A percentile compares a stretch with the other conserved stretches of the same genome.
Evolutionary conservation across 30 jellyfish, hydroid and myxozoan genomes (phyloP).

Genomic region (Calvadosia cruxmelitensis): DNA sequence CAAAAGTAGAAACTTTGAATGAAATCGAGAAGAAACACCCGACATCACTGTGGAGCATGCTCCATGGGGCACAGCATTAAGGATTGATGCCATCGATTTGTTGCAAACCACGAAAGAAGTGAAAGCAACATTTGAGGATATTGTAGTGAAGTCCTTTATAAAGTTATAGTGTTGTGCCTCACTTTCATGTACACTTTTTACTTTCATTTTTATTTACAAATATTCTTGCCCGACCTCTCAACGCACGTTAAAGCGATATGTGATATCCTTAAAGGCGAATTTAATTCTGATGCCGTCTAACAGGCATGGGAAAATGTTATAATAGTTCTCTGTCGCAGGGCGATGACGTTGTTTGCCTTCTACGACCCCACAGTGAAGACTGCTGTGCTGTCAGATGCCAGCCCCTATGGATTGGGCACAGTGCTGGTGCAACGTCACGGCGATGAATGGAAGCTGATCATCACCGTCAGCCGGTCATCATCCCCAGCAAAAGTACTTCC

Average conservation of each 20-base stretch:
- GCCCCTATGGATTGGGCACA: background rate
- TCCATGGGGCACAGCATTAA: conserved; percentile 9
- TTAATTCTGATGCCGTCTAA: background rate
- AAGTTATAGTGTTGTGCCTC: too few relatives aligned
- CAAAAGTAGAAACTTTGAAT: conserved; percentile 5
- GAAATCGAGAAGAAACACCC: conserved; percentile 8
- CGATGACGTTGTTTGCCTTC: background rate
- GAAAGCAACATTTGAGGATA: too few relatives aligned
- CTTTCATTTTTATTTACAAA: background rate
- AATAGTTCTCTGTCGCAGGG: background rate
- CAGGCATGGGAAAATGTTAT: background rate
- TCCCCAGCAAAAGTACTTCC: background rate
- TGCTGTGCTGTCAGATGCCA: background rate
- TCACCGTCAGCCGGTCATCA: background rate
- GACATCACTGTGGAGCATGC: background rate
- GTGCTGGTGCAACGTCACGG: background rate
- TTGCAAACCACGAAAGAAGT: too few relatives aligned
- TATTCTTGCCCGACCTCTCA: background rate
- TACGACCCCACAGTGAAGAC: background rate
- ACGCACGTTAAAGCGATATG: background rate
- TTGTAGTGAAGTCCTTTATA: too few relatives aligned
- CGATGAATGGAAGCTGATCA: background rate
- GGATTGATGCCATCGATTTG: too few relatives aligned
- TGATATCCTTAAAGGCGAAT: background rate
- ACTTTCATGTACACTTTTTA: too few relatives aligned